These are phyloP conservation scores for Myodes glareolus DNA, from an alignment of 2,113 vertebrate species.

Conservation along the genomic window DNA sequence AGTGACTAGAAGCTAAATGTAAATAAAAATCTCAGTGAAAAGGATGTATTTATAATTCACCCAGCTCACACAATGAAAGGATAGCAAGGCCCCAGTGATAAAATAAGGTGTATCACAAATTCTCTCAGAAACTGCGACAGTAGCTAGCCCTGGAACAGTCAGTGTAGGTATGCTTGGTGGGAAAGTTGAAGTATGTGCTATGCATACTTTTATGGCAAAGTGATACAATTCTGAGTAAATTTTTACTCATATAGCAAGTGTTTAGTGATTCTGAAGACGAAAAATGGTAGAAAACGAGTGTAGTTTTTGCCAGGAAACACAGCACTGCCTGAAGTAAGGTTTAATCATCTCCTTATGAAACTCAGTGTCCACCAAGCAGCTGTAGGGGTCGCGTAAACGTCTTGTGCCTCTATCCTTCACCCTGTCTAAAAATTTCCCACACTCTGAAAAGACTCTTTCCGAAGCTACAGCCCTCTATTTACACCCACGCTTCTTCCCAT, in stretches of 20 bases:
- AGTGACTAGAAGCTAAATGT: background rate
- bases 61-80: background rate
- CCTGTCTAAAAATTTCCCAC: background rate
- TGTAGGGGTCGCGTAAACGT: background rate
- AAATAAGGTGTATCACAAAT: background rate
- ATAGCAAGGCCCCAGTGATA: background rate
- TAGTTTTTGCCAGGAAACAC: background rate
- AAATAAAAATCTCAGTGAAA: background rate
- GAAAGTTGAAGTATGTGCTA: background rate
- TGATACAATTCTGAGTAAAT: background rate
- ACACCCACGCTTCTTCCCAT: background rate
- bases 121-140: background rate
- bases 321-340: background rate
- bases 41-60: background rate
- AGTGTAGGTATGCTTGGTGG: background rate
- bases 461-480: background rate
- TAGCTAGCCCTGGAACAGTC: background rate
- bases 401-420: background rate
- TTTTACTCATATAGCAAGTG: background rate
- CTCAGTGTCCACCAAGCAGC: background rate
- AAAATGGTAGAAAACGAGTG: background rate
- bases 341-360: background rate
- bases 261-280: background rate
- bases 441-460: background rate
- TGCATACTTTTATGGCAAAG: too few relatives aligned